Percentiles rank a stretch among this genome's conserved stretches.
Conservation (phyloP, 2,888 invertebrate species). For the Eristalis tenax region DNA sequence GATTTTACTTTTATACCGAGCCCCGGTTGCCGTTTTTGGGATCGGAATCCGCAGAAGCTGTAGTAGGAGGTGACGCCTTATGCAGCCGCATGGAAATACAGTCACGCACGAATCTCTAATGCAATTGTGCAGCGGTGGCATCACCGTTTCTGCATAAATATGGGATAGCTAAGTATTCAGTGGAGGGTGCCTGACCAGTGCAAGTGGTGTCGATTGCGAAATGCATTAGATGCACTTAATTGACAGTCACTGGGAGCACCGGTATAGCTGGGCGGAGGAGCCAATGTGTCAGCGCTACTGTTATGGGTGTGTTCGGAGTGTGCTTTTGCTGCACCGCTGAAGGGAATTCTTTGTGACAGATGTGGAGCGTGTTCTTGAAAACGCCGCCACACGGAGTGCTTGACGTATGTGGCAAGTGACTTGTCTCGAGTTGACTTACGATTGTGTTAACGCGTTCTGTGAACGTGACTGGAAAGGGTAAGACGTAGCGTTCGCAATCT, state of each 20-base stretch:
- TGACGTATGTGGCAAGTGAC: neutral
- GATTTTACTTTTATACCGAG: slow-evolving; percentile 66
- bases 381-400: neutral
- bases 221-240: slow-evolving; percentile 25
- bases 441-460: neutral
- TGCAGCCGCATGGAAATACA: slow-evolving; percentile 67
- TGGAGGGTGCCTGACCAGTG: neutral
- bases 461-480: neutral
- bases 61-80: slow-evolving; percentile 58
- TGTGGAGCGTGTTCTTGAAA: neutral
- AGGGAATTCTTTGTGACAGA: neutral
- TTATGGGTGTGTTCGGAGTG: neutral
- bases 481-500: neutral
- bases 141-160: slow-evolving; percentile 55
- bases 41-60: slow-evolving; percentile 43
- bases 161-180: slow-evolving; percentile 40
- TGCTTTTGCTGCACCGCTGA: neutral
- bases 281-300: slow-evolving; percentile 28
- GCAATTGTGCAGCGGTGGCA: slow-evolving; percentile 61
- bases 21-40: slow-evolving; percentile 44
- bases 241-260: slow-evolving; percentile 9
- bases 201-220: slow-evolving; percentile 16
- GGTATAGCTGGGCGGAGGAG: slow-evolving; percentile 32
- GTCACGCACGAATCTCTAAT: slow-evolving; percentile 71
- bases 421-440: neutral